Percentiles rank a stretch among this genome's conserved stretches.
Evolutionary conservation across 2,113 vertebrate genomes (phyloP).

Genomic region (Sinocyclocheilus grahami): DNA sequence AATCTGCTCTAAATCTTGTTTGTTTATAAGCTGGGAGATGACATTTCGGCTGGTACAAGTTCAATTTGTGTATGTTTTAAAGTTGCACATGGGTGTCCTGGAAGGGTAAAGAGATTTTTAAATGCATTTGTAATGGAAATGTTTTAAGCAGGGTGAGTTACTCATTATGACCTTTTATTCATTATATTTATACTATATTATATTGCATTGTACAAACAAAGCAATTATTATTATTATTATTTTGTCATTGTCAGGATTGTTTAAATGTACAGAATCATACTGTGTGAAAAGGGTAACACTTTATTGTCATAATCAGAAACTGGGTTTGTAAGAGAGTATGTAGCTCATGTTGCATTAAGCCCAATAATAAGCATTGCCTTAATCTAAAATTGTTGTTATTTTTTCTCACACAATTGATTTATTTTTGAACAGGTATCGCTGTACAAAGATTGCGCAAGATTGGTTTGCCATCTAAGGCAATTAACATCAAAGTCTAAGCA

Average conservation of each 20-base stretch:
- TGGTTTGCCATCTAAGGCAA: not conserved
- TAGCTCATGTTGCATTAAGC: not conserved
- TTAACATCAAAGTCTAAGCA: not conserved
- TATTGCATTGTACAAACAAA: not conserved
- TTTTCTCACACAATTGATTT: slow-evolving; percentile 13
- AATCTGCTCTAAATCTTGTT: not conserved
- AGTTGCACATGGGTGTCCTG: not conserved
- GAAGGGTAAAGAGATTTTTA: not conserved
- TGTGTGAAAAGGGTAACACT: not conserved
- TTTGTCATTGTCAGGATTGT: not conserved
- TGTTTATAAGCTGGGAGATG: not conserved
- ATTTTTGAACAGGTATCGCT: not conserved
- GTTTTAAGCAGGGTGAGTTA: not conserved
- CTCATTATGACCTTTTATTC: not conserved
- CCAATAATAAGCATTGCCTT: slow-evolving; percentile 4
- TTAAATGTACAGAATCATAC: not conserved
- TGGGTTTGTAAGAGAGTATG: not conserved
- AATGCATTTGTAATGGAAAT: not conserved
- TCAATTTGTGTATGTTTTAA: not conserved
- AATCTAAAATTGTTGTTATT: not conserved
- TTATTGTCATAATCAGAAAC: not conserved
- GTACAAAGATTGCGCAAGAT: not conserved
- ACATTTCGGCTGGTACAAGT: not conserved
- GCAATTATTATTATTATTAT: too few relatives aligned
- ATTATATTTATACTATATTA: not conserved